phyloP scores from a whole-genome alignment of 2,113 vertebrate species.

The Seriola rivoliana region DNA sequence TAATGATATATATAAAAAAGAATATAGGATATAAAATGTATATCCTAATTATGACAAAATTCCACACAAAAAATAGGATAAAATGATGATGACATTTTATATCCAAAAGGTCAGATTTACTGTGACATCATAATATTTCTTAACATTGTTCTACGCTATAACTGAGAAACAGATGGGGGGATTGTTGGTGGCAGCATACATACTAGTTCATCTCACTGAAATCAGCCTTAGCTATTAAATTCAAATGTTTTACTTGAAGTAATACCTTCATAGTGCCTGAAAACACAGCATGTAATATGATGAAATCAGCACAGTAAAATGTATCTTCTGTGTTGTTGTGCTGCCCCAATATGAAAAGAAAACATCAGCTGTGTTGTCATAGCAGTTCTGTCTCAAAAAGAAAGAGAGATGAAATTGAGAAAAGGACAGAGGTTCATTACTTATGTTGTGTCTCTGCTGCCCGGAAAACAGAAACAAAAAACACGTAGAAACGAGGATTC shows the following conservation, averaged over 20 bases:
- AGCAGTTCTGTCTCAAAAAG: conserved; percentile 5
- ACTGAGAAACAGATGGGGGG: too few relatives aligned
- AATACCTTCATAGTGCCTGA: not conserved
- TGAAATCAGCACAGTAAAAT: conserved; percentile 1
- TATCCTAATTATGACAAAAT: too few relatives aligned
- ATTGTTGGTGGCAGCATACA: too few relatives aligned
- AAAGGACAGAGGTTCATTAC: conserved; percentile 10
- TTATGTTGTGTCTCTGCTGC: conserved; percentile 16
- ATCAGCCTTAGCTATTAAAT: not conserved
- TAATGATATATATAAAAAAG: too few relatives aligned
- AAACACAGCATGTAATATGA: not conserved
- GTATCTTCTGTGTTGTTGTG: conserved; percentile 5
- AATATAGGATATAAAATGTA: too few relatives aligned
- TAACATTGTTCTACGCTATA: too few relatives aligned
- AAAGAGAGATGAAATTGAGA: conserved; percentile 5
- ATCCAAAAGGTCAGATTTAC: too few relatives aligned
- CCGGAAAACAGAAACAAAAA: not conserved
- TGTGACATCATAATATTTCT: too few relatives aligned
- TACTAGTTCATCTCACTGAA: not conserved
- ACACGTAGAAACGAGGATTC: not conserved
- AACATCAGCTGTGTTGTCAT: not conserved
- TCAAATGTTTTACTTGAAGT: too few relatives aligned
- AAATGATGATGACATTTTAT: too few relatives aligned
- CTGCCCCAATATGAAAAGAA: not conserved
- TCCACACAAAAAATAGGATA: too few relatives aligned